Percentiles rank a stretch among this genome's conserved stretches.
Evolutionary conservation across 2,113 vertebrate genomes (phyloP).

Genomic region (Eulemur macaco): DNA sequence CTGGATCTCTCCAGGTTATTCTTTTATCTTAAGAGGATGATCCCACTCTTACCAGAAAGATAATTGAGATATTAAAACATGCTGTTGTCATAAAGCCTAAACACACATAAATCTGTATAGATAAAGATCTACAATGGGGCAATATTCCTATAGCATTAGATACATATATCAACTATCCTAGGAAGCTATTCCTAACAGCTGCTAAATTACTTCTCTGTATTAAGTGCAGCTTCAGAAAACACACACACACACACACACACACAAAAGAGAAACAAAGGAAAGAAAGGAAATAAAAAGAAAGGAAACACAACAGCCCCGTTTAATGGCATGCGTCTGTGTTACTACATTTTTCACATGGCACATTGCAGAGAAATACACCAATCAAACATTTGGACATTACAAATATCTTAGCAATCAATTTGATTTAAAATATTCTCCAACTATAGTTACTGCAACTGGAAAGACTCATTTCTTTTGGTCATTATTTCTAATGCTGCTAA

Average conservation of each 20-base stretch:
- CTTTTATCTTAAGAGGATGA: not conserved
- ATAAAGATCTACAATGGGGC: not conserved
- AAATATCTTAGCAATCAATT: conserved; percentile 47
- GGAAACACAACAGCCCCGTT: not conserved
- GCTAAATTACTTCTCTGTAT: conserved; percentile 58
- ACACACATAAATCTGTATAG: not conserved
- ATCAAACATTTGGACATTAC: conserved; percentile 36
- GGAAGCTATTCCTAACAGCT: conserved; percentile 54
- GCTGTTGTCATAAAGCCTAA: not conserved
- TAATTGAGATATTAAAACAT: not conserved
- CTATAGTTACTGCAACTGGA: not conserved
- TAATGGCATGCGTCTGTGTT: conserved; percentile 40
- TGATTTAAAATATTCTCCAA: conserved; percentile 50
- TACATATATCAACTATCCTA: not conserved
- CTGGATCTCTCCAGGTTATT: conserved; percentile 23
- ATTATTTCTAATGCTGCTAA: conserved; percentile 58
- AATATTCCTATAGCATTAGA: not conserved
- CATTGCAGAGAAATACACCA: not conserved
- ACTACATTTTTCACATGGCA: conserved; percentile 16
- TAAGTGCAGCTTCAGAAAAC: conserved; percentile 56
- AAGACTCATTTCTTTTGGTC: conserved; percentile 32
- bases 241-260: not conserved
- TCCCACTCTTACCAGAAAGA: conserved; percentile 19
- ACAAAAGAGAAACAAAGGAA: no score
- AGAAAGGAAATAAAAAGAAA: not conserved